Percentiles rank a stretch among this genome's conserved stretches.
These are phyloP conservation scores for Cantharis nigra DNA, from an alignment of 2,888 invertebrate species.

Conservation along the genomic window DNA sequence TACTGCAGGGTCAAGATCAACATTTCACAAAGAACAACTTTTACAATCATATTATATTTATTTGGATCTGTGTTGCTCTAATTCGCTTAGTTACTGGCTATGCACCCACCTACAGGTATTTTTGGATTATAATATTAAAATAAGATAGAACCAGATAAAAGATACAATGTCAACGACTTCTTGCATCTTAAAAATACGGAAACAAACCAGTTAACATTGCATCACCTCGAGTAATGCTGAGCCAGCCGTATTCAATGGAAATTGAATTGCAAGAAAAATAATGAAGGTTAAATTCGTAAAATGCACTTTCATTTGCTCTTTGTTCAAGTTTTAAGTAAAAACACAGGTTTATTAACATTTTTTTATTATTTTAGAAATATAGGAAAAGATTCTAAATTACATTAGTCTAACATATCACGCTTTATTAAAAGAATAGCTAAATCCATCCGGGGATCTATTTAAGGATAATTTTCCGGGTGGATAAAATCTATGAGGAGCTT, in stretches of 20 bases:
- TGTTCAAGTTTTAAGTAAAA: slow-evolving; percentile 13
- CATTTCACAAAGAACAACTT: not conserved
- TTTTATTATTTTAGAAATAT: slow-evolving; percentile 5
- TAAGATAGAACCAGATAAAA: too few species aligned
- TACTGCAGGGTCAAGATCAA: not conserved
- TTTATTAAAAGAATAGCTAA: slow-evolving; percentile 81
- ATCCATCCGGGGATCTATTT: slow-evolving; percentile 87
- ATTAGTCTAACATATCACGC: slow-evolving; percentile 14
- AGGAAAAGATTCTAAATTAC: slow-evolving; percentile 4
- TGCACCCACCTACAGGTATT: not conserved
- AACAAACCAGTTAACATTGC: slow-evolving; percentile 17
- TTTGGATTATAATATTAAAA: too few species aligned
- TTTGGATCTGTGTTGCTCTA: not conserved
- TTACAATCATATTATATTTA: not conserved
- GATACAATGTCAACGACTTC: slow-evolving; percentile 1
- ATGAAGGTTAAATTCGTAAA: slow-evolving; percentile 30
- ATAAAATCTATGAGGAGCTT: slow-evolving; percentile 74
- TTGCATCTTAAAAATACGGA: slow-evolving; percentile 12
- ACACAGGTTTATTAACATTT: not conserved
- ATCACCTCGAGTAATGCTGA: slow-evolving; percentile 12
- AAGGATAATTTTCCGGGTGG: slow-evolving; percentile 85
- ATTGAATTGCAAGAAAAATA: not conserved
- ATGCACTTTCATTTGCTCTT: slow-evolving; percentile 33
- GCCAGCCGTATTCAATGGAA: not conserved
- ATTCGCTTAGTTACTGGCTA: not conserved